Conservation (phyloP, 2,888 invertebrate genomes). For the Leuctra nigra region DNA sequence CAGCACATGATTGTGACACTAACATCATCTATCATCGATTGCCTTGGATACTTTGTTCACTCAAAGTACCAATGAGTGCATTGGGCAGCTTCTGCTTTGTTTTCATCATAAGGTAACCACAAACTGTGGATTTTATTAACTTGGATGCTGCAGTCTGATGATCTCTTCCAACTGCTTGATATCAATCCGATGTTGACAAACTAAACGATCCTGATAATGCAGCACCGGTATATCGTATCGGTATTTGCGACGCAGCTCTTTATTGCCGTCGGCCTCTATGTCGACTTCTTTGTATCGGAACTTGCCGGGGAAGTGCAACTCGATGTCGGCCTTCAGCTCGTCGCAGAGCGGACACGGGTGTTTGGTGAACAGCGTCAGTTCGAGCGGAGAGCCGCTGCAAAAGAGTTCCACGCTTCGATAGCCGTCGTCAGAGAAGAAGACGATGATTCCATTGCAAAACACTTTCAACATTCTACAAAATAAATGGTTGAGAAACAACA, state of each 20-base stretch:
- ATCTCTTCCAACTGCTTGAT: conserved; percentile 28
- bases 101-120: too few species aligned
- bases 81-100: too few species aligned
- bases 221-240: conserved; percentile 82
- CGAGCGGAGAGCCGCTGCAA: conserved; percentile 37
- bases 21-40: too few species aligned
- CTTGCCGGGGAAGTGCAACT: conserved; percentile 46
- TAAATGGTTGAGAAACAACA: too few species aligned
- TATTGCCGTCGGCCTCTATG: conserved; percentile 66
- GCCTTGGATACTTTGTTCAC: too few species aligned
- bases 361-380: conserved; percentile 74
- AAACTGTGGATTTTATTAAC: too few species aligned
- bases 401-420: too few species aligned
- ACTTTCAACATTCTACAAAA: neutral
- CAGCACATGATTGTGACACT: too few species aligned
- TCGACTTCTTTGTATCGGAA: conserved; percentile 66
- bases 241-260: conserved; percentile 65
- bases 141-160: too few species aligned
- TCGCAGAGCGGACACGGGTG: conserved; percentile 78
- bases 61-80: too few species aligned
- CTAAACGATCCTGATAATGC: conserved; percentile 72
- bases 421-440: too few species aligned
- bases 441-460: neutral
- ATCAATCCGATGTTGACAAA: conserved; percentile 70
- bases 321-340: conserved; percentile 51